Percentiles rank a stretch among this genome's conserved stretches.
phyloP scores from a whole-genome alignment of 2,113 vertebrate species.

The Alligator sinensis region DNA sequence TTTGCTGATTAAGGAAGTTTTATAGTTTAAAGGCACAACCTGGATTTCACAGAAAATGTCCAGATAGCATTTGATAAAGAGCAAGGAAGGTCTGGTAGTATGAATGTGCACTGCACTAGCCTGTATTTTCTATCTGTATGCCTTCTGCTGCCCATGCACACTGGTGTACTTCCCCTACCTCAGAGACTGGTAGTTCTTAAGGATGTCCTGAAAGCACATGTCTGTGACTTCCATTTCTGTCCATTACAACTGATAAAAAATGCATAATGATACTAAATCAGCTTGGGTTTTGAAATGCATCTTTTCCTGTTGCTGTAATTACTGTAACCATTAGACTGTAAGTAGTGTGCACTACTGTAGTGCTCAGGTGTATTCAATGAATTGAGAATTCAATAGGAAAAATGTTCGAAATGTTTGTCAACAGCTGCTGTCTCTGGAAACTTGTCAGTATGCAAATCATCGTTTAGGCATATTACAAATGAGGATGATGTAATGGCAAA shows the following conservation, averaged over 20 bases:
- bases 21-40: not conserved
- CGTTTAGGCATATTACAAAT: not conserved
- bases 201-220: not conserved
- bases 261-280: constrained; percentile 11
- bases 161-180: fast-evolving
- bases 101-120: fast-evolving
- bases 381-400: not conserved
- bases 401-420: constrained; percentile 23
- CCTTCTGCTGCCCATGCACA: not conserved
- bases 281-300: not conserved
- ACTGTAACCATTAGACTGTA: not conserved
- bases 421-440: constrained; percentile 29
- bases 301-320: not conserved
- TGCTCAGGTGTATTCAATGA: constrained; percentile 27
- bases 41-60: not conserved
- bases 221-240: not conserved
- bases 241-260: not conserved
- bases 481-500: not conserved
- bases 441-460: not conserved
- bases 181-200: not conserved
- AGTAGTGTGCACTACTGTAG: not conserved
- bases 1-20: not conserved
- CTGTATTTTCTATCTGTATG: not conserved
- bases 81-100: not conserved
- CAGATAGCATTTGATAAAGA: fast-evolving